Conservation (phyloP, 2,113 vertebrate species). For the Procavia capensis region DNA sequence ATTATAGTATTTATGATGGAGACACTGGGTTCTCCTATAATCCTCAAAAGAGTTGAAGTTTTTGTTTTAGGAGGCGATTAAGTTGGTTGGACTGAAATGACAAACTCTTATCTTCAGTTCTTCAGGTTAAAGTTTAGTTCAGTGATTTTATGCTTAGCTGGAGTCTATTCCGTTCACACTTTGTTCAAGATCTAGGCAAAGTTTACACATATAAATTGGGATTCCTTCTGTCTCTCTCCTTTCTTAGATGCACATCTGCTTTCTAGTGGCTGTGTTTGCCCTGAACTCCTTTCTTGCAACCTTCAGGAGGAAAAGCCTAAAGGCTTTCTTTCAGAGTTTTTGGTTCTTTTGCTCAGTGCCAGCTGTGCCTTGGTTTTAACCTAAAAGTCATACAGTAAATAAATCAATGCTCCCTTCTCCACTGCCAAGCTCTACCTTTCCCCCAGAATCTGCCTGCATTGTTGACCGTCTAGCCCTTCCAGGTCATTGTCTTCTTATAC, state of each 20-base stretch:
- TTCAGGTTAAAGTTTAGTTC: neutral
- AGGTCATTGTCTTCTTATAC: neutral
- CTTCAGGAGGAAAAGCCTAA: neutral
- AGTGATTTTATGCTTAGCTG: conserved; percentile 2
- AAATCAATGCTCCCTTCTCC: neutral
- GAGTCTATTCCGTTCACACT: neutral
- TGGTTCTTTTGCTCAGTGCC: neutral
- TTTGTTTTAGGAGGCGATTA: conserved; percentile 30
- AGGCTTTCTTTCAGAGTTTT: neutral
- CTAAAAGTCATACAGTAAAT: neutral
- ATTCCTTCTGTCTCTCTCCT: neutral
- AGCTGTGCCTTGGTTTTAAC: neutral
- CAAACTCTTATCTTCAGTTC: neutral
- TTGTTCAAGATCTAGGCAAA: neutral
- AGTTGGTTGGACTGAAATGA: neutral
- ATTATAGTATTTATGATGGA: neutral
- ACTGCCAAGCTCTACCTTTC: neutral
- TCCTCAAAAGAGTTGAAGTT: neutral
- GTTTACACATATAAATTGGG: neutral
- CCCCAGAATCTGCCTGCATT: neutral
- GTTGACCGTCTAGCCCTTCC: neutral
- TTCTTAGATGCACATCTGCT: neutral
- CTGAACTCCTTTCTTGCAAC: neutral
- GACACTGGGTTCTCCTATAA: neutral
- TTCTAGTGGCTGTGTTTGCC: neutral